phyloP scores from a whole-genome alignment of 2,113 vertebrate genomes.

The Egretta garzetta region DNA sequence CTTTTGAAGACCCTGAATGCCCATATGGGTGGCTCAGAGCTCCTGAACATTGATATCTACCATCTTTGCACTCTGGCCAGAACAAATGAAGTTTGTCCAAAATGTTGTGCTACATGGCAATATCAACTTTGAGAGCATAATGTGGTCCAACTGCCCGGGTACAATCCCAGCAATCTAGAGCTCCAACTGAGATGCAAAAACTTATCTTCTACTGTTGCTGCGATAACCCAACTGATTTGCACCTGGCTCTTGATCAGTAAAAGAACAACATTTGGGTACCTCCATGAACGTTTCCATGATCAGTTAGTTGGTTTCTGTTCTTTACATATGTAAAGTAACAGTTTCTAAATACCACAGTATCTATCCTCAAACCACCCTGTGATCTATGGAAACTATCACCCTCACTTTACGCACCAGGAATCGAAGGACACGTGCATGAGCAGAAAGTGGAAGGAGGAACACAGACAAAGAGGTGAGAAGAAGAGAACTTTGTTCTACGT shows the following conservation, averaged over 20 bases:
- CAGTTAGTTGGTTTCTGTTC: neutral
- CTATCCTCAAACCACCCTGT: neutral
- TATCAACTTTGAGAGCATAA: neutral
- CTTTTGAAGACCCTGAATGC: neutral
- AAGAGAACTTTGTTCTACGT: neutral
- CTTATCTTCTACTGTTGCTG: neutral
- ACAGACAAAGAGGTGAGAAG: neutral
- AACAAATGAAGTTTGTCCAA: neutral
- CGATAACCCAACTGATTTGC: neutral
- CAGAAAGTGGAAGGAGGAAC: neutral
- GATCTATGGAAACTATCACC: neutral
- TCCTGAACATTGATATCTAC: neutral
- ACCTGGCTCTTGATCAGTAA: neutral
- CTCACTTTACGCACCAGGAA: neutral
- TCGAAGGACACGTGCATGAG: fast-evolving
- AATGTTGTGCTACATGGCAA: neutral
- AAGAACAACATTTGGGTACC: neutral
- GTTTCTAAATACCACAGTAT: neutral
- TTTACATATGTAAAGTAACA: neutral
- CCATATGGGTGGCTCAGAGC: neutral
- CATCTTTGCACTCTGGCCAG: neutral
- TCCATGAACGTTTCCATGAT: neutral
- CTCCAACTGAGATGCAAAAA: neutral
- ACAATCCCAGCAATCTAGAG: neutral
- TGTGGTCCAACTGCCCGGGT: neutral